phyloP scores from a whole-genome alignment of 2,797 vertebrate species.

The Gymnocypris eckloni region DNA sequence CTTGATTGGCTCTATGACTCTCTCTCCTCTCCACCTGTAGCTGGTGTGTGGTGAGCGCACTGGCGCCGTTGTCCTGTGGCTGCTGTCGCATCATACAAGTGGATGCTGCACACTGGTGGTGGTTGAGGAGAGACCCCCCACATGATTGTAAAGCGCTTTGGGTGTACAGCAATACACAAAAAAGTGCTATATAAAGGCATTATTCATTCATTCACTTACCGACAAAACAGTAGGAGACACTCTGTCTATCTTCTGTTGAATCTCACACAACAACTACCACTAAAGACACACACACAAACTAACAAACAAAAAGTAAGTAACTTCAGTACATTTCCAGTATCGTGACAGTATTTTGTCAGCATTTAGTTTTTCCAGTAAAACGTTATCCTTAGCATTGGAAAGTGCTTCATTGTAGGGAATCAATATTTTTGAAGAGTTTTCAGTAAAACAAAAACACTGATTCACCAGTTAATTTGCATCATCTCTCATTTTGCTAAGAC shows the following conservation, averaged over 20 bases:
- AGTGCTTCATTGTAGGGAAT: too few species aligned
- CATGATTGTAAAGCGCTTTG: too few species aligned
- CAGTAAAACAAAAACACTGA: not conserved
- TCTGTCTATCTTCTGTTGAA: slow-evolving; percentile 47
- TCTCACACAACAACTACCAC: not conserved
- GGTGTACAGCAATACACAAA: too few species aligned
- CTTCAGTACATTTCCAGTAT: not conserved
- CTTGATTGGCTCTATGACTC: too few species aligned
- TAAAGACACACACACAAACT: not conserved
- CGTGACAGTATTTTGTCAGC: not conserved
- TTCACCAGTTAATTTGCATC: not conserved
- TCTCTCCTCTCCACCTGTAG: too few species aligned
- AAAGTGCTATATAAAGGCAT: too few species aligned
- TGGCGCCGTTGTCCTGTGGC: too few species aligned
- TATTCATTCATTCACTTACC: not conserved
- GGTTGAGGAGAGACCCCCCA: too few species aligned
- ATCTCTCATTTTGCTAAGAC: not conserved
- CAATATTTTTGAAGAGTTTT: not conserved
- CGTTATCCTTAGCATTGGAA: not conserved
- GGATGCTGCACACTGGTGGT: too few species aligned
- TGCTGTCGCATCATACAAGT: too few species aligned
- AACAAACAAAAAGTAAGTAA: not conserved
- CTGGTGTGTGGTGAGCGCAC: too few species aligned
- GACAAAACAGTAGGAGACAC: not conserved
- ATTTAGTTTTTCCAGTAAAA: not conserved